Percentiles rank a stretch among this genome's conserved stretches.
These are phyloP conservation scores for Thecophora atra DNA, from an alignment of 2,888 invertebrate species.

Conservation along the genomic window DNA sequence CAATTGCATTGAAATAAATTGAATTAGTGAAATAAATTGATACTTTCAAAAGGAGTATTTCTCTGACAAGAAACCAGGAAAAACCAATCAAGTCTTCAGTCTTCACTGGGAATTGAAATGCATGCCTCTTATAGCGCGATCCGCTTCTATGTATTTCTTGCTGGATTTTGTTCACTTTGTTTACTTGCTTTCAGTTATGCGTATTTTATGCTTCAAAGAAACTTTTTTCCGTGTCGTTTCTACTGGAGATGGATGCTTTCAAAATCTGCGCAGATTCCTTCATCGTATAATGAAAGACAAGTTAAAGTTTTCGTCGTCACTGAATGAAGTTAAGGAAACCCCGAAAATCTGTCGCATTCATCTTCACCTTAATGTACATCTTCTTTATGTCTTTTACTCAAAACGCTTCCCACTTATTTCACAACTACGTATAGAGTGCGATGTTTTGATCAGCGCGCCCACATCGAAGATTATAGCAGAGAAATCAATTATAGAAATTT, in stretches of 20 bases:
- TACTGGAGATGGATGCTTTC: not conserved
- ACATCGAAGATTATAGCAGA: too few species aligned
- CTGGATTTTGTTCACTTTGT: conserved; percentile 1
- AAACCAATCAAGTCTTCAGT: not conserved
- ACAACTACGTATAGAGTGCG: too few species aligned
- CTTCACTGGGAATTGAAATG: not conserved
- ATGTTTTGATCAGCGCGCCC: too few species aligned
- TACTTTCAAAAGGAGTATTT: not conserved
- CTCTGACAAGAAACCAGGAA: not conserved
- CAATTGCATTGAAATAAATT: conserved; percentile 20
- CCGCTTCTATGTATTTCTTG: not conserved
- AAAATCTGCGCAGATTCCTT: not conserved
- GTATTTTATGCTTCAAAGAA: conserved; percentile 14
- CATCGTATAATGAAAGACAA: not conserved
- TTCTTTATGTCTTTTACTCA: too few species aligned
- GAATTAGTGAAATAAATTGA: conserved; percentile 7
- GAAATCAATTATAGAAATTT: too few species aligned
- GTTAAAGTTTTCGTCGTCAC: not conserved
- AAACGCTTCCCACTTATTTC: too few species aligned
- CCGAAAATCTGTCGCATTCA: too few species aligned
- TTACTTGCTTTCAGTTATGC: conserved; percentile 3
- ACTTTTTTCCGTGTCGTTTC: conserved; percentile 13
- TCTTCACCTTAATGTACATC: too few species aligned
- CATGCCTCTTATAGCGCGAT: not conserved
- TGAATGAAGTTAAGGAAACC: too few species aligned